Conservation (phyloP, 92 coral and sea anemone species). For the Scolanthus callimorphus region DNA sequence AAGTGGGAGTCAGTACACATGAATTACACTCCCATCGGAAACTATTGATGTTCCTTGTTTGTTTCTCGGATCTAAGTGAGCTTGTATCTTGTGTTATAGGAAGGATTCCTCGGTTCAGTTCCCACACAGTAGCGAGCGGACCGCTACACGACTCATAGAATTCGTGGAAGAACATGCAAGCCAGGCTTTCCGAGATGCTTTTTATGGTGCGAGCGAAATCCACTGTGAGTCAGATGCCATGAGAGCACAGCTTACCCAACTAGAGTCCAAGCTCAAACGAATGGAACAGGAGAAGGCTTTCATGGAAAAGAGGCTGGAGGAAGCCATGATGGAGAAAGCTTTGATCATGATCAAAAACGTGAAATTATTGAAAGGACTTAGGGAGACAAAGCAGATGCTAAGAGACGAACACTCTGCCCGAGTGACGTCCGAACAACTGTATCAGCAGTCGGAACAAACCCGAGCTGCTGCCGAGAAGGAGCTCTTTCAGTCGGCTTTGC, state of each 20-base stretch:
- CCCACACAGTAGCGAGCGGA: slow-evolving; percentile 69
- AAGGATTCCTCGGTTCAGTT: slow-evolving; percentile 77
- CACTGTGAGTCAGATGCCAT: slow-evolving; percentile 21
- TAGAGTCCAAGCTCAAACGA: slow-evolving; percentile 39
- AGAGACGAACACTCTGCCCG: slow-evolving; percentile 36
- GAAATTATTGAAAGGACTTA: slow-evolving; percentile 35
- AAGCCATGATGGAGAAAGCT: slow-evolving; percentile 30
- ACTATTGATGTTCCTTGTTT: too few species aligned
- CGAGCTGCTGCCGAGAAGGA: slow-evolving; percentile 34
- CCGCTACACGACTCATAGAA: slow-evolving; percentile 49
- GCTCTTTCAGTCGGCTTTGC: slow-evolving; percentile 13
- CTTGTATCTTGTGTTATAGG: slow-evolving; percentile 40
- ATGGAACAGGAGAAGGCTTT: slow-evolving; percentile 31
- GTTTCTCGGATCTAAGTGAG: too few species aligned
- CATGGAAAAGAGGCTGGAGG: slow-evolving; percentile 43
- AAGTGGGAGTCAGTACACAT: too few species aligned
- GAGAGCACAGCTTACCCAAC: slow-evolving; percentile 15
- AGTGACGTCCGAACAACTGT: slow-evolving; percentile 19
- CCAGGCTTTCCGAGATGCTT: slow-evolving; percentile 27
- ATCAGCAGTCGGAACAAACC: slow-evolving; percentile 25
- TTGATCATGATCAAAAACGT: slow-evolving; percentile 18
- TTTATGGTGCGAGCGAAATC: slow-evolving; percentile 27
- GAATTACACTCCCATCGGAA: too few species aligned
- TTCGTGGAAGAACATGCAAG: slow-evolving; percentile 69
- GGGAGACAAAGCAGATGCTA: slow-evolving; percentile 14